A percentile compares a stretch with the other conserved stretches of the same genome.
These are phyloP conservation scores for Gobio occitaniae DNA, from an alignment of 2,797 vertebrate genomes.

Conservation along the genomic window DNA sequence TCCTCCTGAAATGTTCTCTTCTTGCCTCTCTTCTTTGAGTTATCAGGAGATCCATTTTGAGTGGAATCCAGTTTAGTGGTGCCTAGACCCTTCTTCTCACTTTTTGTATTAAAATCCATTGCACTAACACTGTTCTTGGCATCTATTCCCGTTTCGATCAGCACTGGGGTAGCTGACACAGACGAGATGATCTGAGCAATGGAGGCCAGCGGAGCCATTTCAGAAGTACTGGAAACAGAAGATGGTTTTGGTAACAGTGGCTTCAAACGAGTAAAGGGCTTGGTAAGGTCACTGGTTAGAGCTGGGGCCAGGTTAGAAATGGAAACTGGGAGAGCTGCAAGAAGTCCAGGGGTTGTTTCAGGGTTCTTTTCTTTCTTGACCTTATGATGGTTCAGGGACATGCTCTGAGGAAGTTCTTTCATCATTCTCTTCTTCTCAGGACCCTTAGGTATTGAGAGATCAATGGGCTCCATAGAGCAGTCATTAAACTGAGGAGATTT, in stretches of 20 bases:
- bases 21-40: slow-evolving; percentile 76
- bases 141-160: slow-evolving; percentile 80
- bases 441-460: slow-evolving; percentile 86
- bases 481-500: slow-evolving; percentile 71
- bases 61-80: slow-evolving; percentile 17
- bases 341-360: slow-evolving; percentile 72
- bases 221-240: slow-evolving; percentile 61
- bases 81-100: slow-evolving; percentile 51
- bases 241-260: slow-evolving; percentile 87
- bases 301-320: slow-evolving; percentile 78
- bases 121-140: slow-evolving; percentile 39
- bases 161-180: slow-evolving; percentile 87
- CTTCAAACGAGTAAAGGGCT: slow-evolving; percentile 83
- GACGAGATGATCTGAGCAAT: slow-evolving; percentile 98
- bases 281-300: slow-evolving; percentile 69
- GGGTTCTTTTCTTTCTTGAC: slow-evolving; percentile 72
- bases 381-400: slow-evolving; percentile 42
- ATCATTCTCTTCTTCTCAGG: slow-evolving; percentile 74
- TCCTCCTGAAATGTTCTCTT: slow-evolving; percentile 55
- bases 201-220: slow-evolving; percentile 92
- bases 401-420: slow-evolving; percentile 55
- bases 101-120: slow-evolving; percentile 49
- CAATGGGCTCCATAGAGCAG: slow-evolving; percentile 85
- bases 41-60: slow-evolving; percentile 66
- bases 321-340: slow-evolving; percentile 77